Base-by-base conservation (phyloP, 2,888 invertebrate species). In the Hypomecis atomaria region DNA sequence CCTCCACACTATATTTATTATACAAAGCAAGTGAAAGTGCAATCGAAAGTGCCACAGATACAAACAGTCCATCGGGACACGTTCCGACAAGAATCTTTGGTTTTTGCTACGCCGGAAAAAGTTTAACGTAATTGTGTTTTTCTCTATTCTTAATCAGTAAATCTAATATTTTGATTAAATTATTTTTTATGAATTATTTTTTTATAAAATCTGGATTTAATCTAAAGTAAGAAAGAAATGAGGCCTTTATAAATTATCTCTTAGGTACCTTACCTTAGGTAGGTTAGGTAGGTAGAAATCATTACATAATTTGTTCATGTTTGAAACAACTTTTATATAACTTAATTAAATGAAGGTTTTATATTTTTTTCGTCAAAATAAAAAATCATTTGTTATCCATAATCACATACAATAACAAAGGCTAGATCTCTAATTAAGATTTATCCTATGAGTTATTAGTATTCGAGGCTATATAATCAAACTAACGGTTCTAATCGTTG, bases 1-100 rank as follows among this genome's bases (percentile, higher is more conserved):
- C 76, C 83, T 82, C 52, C 74, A 77, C 82, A 79, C 71, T 57
- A 23, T 23, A 23, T 23, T 23, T 23, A 23, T 23, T 23, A 76
- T 77, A 72, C 86, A 84, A 84, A 83, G 84, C 81, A 78, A 84
- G 88, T 84, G 89, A 89, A 89, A 89, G 89, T 78, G 71, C 60
- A 81, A 75, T 83, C 79, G 88, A 89, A 88, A 89, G 88, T 87
- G 76, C 72, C 66, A 77, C 74, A 73, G 49, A 64, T 72, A 71
- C 71, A 70, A 75, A 76, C 71, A 61, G 64, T 75, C 72, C 73
- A 68, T 67, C 69, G 71, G 71, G 72, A 74, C 78, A 72, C 67
- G 71, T 66, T 71, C 34, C 54, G 68, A 37, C 50, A 71, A 76
- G 74, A 71, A 70, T 61, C 36, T 56, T 64, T 38, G 36, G 55